Evolutionary conservation across 2,888 invertebrate genomes (phyloP).

Genomic region (Homarus gammarus): DNA sequence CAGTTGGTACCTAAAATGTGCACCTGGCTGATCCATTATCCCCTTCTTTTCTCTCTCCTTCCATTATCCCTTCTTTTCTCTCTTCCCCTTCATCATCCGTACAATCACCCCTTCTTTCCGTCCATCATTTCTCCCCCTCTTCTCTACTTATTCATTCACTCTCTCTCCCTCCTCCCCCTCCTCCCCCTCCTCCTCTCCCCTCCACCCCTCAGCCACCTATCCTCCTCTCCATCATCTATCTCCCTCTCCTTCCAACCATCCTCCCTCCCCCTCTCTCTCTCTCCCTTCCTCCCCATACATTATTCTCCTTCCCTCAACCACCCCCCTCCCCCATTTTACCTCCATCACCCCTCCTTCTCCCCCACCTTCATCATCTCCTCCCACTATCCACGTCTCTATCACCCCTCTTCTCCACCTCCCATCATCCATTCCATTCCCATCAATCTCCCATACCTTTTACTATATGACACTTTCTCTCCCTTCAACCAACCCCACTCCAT

Average conservation of each 20-base stretch:
- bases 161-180: constrained; percentile 4
- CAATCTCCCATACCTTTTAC: too few relatives aligned
- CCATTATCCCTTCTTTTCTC: too few relatives aligned
- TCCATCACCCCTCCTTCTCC: neutral
- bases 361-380: neutral
- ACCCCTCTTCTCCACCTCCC: neutral
- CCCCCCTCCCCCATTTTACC: neutral
- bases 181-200: too few relatives aligned
- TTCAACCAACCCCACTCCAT: too few relatives aligned
- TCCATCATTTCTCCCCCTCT: neutral
- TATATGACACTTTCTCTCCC: too few relatives aligned
- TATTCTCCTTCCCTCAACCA: constrained; percentile 1
- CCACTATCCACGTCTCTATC: neutral
- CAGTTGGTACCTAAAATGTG: too few relatives aligned
- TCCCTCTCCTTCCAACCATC: too few relatives aligned
- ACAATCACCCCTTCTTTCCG: neutral
- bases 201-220: too few relatives aligned
- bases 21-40: too few relatives aligned
- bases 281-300: constrained; percentile 3
- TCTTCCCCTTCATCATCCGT: neutral
- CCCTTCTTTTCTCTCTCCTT: too few relatives aligned
- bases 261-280: neutral
- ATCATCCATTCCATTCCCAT: neutral
- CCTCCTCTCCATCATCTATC: too few relatives aligned
- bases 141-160: neutral